phyloP scores from a whole-genome alignment of 2,113 vertebrate genomes.

The Scatophagus argus region DNA sequence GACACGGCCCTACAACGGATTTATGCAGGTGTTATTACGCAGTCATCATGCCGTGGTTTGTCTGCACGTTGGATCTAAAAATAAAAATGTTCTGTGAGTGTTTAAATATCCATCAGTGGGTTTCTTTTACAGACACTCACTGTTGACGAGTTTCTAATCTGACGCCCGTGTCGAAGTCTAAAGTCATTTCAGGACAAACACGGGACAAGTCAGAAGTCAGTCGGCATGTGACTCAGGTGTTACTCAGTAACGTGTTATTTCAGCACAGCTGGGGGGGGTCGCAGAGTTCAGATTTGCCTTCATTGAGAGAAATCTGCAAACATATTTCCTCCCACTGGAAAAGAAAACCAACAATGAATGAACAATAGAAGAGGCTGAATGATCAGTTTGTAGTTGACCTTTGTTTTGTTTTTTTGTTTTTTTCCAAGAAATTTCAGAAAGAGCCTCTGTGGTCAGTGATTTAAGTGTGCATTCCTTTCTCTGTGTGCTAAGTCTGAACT shows the following conservation, averaged over 20 bases:
- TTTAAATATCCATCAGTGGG: background rate
- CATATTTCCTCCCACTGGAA: slow-evolving; percentile 20
- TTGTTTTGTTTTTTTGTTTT: slow-evolving; percentile 30
- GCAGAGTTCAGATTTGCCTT: background rate
- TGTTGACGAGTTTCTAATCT: slow-evolving; percentile 18
- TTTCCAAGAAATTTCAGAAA: background rate
- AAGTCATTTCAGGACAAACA: slow-evolving; percentile 13
- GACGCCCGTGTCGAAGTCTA: background rate
- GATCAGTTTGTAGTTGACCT: slow-evolving; percentile 28
- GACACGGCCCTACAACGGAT: background rate
- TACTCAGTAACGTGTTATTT: background rate
- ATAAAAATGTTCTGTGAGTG: slow-evolving; percentile 1
- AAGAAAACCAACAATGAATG: slow-evolving; percentile 11
- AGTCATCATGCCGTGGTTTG: background rate
- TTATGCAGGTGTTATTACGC: background rate
- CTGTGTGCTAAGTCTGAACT: background rate
- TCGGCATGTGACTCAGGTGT: background rate
- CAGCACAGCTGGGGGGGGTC: background rate
- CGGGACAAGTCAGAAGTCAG: background rate
- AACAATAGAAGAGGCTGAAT: slow-evolving; percentile 26
- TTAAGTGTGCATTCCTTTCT: background rate
- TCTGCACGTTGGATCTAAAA: slow-evolving; percentile 35
- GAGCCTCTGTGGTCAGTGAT: background rate
- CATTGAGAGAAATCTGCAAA: slow-evolving; percentile 7
- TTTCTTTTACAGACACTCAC: background rate